Evolutionary conservation across 2,113 vertebrate genomes (phyloP).

Genomic region (Amphiprion ocellaris): DNA sequence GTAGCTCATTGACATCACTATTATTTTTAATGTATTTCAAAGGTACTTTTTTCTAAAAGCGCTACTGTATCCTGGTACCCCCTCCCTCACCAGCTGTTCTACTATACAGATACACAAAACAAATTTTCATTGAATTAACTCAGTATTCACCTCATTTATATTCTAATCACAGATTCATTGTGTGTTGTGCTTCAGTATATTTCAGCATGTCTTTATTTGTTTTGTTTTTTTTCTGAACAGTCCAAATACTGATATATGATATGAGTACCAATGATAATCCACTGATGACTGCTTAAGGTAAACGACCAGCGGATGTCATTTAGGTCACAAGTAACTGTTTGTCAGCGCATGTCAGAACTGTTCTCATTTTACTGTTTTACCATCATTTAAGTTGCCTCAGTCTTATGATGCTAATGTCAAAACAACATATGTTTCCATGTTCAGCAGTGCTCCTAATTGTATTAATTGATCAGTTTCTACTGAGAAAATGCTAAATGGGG

Average conservation of each 20-base stretch:
- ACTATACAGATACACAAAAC: slow-evolving; percentile 19
- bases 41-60: slow-evolving; percentile 33
- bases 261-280: slow-evolving; percentile 9
- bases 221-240: background rate
- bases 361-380: slow-evolving; percentile 30
- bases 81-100: background rate
- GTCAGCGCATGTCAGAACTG: slow-evolving; percentile 16
- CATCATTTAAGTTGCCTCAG: slow-evolving; percentile 2
- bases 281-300: slow-evolving; percentile 1
- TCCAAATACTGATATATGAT: background rate
- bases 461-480: slow-evolving; percentile 7
- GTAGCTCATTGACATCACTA: slow-evolving; percentile 17
- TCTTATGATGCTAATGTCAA: slow-evolving; percentile 5
- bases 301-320: slow-evolving; percentile 27
- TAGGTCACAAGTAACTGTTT: slow-evolving; percentile 18
- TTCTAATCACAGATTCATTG: background rate
- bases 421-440: slow-evolving; percentile 27
- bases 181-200: slow-evolving; percentile 10
- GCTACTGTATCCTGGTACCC: slow-evolving; percentile 26
- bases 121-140: background rate
- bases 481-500: background rate
- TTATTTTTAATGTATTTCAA: slow-evolving; percentile 32
- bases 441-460: background rate
- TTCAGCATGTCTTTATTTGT: background rate
- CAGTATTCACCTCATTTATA: background rate